Evolutionary conservation across 30 jellyfish, hydroid and myxozoan genomes (phyloP).

Genomic region (Chrysaora quinquecirrha): DNA sequence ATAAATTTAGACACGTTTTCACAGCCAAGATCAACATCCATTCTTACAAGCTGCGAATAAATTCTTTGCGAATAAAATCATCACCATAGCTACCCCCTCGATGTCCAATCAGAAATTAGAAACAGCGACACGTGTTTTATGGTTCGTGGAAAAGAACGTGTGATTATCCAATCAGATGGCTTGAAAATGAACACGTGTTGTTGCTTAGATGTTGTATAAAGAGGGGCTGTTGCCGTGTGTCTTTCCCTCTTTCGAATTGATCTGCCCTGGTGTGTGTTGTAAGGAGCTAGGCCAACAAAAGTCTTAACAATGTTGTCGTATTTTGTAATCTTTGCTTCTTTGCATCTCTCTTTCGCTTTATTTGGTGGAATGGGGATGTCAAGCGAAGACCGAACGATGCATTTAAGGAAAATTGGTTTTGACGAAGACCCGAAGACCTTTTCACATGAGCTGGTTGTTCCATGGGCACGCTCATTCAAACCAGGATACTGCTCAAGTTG

Average conservation of each 20-base stretch:
- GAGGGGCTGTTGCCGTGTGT: background rate
- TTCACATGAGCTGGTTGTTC: slow-evolving; percentile 92
- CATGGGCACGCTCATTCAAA: slow-evolving; percentile 94
- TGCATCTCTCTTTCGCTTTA: slow-evolving; percentile 40
- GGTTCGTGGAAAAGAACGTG: slow-evolving; percentile 17
- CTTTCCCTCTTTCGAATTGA: slow-evolving; percentile 25
- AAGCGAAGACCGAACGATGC: slow-evolving; percentile 38
- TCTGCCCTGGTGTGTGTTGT: too few species aligned
- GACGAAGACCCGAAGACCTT: slow-evolving; percentile 89
- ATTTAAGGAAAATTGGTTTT: slow-evolving; percentile 80
- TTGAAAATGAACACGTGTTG: background rate
- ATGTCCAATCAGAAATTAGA: slow-evolving; percentile 10
- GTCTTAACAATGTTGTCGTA: too few species aligned
- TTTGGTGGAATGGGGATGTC: slow-evolving; percentile 65
- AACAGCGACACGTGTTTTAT: slow-evolving; percentile 38
- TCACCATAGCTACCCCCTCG: background rate
- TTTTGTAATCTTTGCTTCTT: slow-evolving; percentile 13
- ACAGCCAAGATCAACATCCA: background rate
- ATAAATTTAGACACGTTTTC: background rate
- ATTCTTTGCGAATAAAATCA: background rate
- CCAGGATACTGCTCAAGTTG: slow-evolving; percentile 98
- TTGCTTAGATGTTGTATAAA: background rate
- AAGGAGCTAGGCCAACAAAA: too few species aligned
- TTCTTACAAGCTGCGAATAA: too few species aligned
- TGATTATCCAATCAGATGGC: slow-evolving; percentile 28